phyloP scores from a whole-genome alignment of 2,888 invertebrate genomes.

The Gastrophysa polygoni region DNA sequence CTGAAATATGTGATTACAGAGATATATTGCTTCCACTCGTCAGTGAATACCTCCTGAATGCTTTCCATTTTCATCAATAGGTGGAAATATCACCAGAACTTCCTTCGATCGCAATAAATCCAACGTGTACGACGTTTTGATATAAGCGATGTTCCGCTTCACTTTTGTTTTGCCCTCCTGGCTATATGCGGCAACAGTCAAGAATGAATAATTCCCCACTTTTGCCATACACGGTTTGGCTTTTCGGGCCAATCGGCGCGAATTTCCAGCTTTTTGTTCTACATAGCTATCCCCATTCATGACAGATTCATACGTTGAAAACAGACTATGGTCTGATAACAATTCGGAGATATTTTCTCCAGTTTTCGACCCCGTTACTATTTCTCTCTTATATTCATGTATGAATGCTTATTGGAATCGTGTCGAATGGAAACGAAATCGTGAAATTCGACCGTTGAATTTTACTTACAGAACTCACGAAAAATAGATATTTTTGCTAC shows the following conservation, averaged over 20 bases:
- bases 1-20: conserved; percentile 9
- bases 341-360: no score
- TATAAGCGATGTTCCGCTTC: conserved; percentile 35
- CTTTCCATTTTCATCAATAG: conserved; percentile 10
- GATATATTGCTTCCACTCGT: background rate
- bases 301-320: conserved; percentile 17
- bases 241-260: conserved; percentile 33
- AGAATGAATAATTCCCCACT: conserved; percentile 36
- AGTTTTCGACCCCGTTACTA: no score
- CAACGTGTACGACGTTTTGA: conserved; percentile 32
- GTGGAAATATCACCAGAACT: conserved; percentile 6
- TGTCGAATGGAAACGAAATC: no score
- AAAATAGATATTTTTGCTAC: no score
- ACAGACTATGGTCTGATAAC: background rate
- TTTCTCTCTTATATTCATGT: no score
- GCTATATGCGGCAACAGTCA: conserved; percentile 30
- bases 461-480: no score
- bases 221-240: conserved; percentile 34
- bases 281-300: conserved; percentile 31
- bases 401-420: no score
- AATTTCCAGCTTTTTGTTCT: conserved; percentile 34
- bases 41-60: background rate
- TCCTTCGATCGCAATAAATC: conserved; percentile 26
- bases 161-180: conserved; percentile 34
- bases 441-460: no score